A percentile compares a stretch with the other conserved stretches of the same genome.
These are phyloP conservation scores for Drusus annulatus DNA, from an alignment of 1,140 invertebrate species.

Conservation along the genomic window DNA sequence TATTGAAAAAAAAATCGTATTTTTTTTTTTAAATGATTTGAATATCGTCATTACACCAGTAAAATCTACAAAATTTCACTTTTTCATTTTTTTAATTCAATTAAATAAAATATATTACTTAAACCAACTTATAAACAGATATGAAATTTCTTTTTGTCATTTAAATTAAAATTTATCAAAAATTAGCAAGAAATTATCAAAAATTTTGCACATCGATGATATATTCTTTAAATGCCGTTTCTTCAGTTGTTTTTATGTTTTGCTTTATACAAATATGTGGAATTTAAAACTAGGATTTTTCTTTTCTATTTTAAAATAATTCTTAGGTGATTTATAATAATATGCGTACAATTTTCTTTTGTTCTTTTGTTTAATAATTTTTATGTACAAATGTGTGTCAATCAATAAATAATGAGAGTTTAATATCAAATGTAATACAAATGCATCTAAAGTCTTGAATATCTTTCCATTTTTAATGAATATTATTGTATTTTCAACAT, in stretches of 20 bases:
- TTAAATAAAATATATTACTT: neutral
- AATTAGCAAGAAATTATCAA: neutral
- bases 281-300: no score
- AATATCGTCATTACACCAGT: neutral
- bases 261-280: no score
- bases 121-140: no score
- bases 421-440: neutral
- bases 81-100: neutral
- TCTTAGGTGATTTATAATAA: neutral
- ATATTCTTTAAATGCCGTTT: no score
- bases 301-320: neutral
- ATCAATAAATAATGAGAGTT: neutral
- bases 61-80: neutral
- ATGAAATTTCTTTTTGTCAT: no score
- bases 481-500: neutral
- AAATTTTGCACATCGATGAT: no score
- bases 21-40: no score
- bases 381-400: neutral
- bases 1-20: no score
- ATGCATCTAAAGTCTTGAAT: conserved; percentile 10
- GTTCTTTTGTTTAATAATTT: no score
- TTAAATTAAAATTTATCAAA: neutral
- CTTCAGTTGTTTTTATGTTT: no score
- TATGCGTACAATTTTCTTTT: neutral
- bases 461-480: neutral